Conservation (phyloP, 2,797 vertebrate species). For the Hemibagrus guttatus region DNA sequence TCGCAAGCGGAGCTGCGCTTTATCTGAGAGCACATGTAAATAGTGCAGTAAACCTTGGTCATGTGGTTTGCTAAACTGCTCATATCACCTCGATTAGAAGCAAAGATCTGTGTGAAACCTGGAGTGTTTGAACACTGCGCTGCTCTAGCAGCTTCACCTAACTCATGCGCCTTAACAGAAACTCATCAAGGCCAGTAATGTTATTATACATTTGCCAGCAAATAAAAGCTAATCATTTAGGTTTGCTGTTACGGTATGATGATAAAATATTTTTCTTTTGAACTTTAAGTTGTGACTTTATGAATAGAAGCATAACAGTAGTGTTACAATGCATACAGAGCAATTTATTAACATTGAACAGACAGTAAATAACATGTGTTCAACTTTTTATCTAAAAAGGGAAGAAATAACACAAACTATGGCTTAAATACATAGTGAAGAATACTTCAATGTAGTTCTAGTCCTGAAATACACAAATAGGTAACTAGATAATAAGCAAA, state of each 20-base stretch:
- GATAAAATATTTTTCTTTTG: background rate
- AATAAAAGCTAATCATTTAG: background rate
- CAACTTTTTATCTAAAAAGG: background rate
- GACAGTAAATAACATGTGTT: background rate
- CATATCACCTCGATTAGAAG: background rate
- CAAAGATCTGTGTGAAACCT: background rate
- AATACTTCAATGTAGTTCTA: background rate
- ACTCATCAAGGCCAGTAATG: background rate
- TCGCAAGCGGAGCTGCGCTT: background rate
- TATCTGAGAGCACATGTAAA: background rate
- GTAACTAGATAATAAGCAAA: background rate
- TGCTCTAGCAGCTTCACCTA: background rate
- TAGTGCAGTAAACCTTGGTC: background rate
- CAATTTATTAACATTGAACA: background rate
- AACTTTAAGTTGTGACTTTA: background rate
- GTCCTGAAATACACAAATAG: background rate
- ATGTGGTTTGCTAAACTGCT: background rate
- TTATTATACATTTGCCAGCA: background rate
- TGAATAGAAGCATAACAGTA: background rate
- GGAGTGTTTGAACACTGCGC: background rate
- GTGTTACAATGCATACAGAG: background rate
- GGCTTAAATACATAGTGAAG: too few relatives aligned
- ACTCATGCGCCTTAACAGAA: background rate
- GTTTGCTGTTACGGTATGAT: too few relatives aligned
- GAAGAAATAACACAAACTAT: background rate